Evolutionary conservation across 1,140 invertebrate genomes (phyloP), one percentile per base, ranked within the genome.

Genomic region (Zelostemma sp.): DNA sequence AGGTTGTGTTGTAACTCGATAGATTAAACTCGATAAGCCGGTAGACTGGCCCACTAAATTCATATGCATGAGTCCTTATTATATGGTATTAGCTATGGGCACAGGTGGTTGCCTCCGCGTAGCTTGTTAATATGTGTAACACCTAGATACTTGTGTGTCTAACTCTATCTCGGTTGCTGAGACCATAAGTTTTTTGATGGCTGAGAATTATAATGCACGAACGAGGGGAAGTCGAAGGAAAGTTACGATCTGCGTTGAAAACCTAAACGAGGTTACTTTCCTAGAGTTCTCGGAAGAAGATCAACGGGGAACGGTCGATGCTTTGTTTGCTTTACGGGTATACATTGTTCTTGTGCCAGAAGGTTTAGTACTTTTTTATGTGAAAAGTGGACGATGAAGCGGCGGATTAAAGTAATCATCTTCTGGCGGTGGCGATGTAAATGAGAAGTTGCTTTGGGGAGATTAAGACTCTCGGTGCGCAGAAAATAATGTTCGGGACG

Each of bases 11-110:
- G 41, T 68, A 58, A 69, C 57, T 75, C 75, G 78, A 80, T 80
- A 78, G 79, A 80, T 80, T 72, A 49, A 55, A 41, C 6, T 35
- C 60, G 80, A 83, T 81, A 83, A 79, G 75, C 64, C 50, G 21
- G 55, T 73, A 54, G 72, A 68, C 75, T 78, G 79, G 76, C 76
- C 78, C 75, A 74, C 74, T 58, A 73, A 81, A 82, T 84, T 83
- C 81, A 80, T 84, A 85, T 84, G 81, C 81, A 83, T 82, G 80
- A 83, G 80, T 67, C 76, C 74, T 83, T 83, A 83, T 84, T 83
- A 83, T 81, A 78, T 79, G 75, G 77, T 77, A 83, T 83, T 82
- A 82, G 75, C 63, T 85, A 82, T 82, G 81, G 81, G 80, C 77
- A 83, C 82, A 83, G 81, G 80, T 84, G 82, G 78, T 80, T 82